Conservation (phyloP, 2,113 vertebrate species). For the Pantherophis guttatus region DNA sequence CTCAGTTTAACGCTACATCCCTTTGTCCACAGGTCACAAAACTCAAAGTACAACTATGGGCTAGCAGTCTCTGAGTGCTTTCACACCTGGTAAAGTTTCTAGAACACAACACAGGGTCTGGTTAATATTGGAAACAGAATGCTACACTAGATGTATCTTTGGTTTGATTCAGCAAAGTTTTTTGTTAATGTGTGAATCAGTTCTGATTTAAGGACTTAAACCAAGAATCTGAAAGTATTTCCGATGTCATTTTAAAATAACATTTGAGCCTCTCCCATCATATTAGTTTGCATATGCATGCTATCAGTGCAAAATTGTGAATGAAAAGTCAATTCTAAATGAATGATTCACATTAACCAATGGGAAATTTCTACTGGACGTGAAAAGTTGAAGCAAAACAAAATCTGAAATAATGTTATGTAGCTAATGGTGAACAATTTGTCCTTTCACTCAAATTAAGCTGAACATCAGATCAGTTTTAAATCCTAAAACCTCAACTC, state of each 20-base stretch:
- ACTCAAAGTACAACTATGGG: neutral
- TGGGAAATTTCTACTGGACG: neutral
- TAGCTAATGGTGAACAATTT: neutral
- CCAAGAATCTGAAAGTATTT: neutral
- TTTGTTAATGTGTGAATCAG: neutral
- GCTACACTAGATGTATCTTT: neutral
- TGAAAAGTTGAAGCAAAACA: neutral
- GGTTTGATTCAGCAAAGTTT: neutral
- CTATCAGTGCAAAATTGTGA: neutral
- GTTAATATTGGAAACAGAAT: neutral
- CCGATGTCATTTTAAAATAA: neutral
- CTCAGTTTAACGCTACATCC: neutral
- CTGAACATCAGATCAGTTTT: neutral
- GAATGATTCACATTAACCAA: neutral
- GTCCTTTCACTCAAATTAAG: neutral
- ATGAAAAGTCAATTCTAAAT: neutral
- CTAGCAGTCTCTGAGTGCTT: neutral
- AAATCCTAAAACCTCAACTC: neutral
- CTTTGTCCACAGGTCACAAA: neutral
- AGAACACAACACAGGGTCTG: neutral
- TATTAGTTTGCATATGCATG: neutral
- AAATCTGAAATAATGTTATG: neutral
- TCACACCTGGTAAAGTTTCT: neutral
- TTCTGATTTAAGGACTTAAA: neutral
- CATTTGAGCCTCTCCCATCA: neutral